Evolutionary conservation across 1,140 invertebrate species (phyloP).

Genomic region (Drosophila baimaii): DNA sequence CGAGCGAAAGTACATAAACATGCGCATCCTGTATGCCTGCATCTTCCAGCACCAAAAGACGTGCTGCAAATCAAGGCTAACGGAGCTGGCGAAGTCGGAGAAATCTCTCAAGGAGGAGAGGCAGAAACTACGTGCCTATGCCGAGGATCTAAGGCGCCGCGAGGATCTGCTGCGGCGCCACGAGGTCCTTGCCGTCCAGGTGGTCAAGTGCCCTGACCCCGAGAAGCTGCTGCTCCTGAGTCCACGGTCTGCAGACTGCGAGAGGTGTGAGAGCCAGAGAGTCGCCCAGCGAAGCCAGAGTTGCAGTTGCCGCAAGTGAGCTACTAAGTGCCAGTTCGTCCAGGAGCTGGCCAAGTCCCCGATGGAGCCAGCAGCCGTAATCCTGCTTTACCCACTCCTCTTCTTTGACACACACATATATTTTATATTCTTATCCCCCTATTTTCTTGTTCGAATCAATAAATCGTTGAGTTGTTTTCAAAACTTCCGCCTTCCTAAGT

Average conservation of each 20-base stretch:
- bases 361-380: constrained; percentile 6
- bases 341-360: constrained; percentile 7
- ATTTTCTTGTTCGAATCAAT: constrained; percentile 53
- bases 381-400: neutral
- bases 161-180: constrained; percentile 19
- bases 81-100: constrained; percentile 5
- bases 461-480: constrained; percentile 45
- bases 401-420: neutral
- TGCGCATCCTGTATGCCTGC: constrained; percentile 49
- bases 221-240: neutral
- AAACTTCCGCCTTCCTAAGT: constrained; percentile 21
- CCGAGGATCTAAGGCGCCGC: constrained; percentile 28
- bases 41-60: constrained; percentile 43
- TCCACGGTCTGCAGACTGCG: neutral
- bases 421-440: constrained; percentile 8
- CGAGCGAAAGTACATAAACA: constrained; percentile 45
- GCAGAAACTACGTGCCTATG: neutral
- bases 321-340: neutral
- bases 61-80: constrained; percentile 12
- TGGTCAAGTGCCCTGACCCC: neutral
- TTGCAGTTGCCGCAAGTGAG: neutral
- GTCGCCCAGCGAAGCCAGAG: too few relatives aligned
- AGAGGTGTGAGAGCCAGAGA: neutral
- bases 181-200: neutral
- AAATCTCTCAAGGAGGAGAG: constrained; percentile 1